Evolutionary conservation across 2,113 vertebrate genomes (phyloP), one percentile per base, ranked within the genome.

Genomic region (Asarcornis scutulata): DNA sequence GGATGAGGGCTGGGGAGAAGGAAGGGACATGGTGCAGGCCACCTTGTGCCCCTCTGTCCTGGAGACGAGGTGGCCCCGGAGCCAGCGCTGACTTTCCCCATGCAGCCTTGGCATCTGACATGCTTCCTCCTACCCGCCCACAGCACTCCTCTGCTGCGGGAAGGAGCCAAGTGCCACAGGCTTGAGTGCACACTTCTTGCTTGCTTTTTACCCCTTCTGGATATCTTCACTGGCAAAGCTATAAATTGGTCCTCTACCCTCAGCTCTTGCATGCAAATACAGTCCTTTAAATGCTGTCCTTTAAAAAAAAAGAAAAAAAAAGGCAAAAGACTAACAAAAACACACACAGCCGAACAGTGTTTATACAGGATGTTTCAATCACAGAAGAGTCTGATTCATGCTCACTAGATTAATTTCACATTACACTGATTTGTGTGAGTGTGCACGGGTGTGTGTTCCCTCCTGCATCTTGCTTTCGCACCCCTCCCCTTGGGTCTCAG

Each of bases 41-140:
- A 26, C 20, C 13, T 53, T 76, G 48, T 5, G 5, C 9, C 34
- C 26, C 9, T 75, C 8, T 31, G 6, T 0, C 3, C 64, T 38
- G 40, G 20, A 88, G 50, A 42, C 0, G 1, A 22, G 15, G 13
- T 3, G 3, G 32, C 38, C 59, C 59, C 64, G 50, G 21, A 64
- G 38, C 36, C 44, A 0, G 0, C 4, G 13, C 2, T 52, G 52
- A 31, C 52, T 72, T 40, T 67, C 71, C 20, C 36, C 48, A n/a
- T 1, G 2, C 60, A 29, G 5, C 69, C 34, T 32, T 34, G 34
- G 34, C 4, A 0, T 13, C 85, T 17, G 5, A 58, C 3, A 1
- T 0, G 3, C 71, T 55, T n/a, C 34, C n/a, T 67, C 40, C 1
- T 1, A 38, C 27, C 42, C 6, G 1, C 71, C 20, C n/a, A 9